phyloP scores from a whole-genome alignment of 2,113 vertebrate species.

The Chloroceryle aenea region DNA sequence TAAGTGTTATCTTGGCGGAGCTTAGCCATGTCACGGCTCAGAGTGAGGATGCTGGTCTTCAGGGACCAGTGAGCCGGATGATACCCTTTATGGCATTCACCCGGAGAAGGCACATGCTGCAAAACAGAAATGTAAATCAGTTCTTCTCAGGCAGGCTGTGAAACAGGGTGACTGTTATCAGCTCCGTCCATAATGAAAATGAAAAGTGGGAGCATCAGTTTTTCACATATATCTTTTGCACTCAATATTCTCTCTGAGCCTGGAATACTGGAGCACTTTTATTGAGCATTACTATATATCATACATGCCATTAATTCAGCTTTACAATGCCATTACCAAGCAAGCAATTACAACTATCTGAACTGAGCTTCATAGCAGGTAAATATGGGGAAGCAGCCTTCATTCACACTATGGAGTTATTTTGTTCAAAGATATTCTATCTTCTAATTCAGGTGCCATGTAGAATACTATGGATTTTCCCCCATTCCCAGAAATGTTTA shows the following conservation, averaged over 20 bases:
- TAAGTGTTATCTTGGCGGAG: slow-evolving; percentile 8
- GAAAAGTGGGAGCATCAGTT: background rate
- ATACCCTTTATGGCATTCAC: background rate
- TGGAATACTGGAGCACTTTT: background rate
- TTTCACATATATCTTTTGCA: background rate
- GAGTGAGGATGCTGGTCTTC: background rate
- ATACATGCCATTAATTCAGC: background rate
- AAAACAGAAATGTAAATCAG: slow-evolving; percentile 47
- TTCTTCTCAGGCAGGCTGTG: background rate
- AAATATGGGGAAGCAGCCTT: background rate
- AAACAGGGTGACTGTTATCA: slow-evolving; percentile 16
- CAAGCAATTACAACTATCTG: background rate
- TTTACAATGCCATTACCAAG: slow-evolving; percentile 23
- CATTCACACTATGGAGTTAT: background rate
- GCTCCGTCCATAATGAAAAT: slow-evolving; percentile 7
- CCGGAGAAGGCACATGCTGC: background rate
- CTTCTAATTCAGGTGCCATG: background rate
- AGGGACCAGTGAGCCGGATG: background rate
- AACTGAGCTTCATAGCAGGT: background rate
- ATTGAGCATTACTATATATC: background rate
- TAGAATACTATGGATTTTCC: background rate
- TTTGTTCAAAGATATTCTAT: background rate
- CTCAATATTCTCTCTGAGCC: background rate
- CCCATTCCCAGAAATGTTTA: background rate
- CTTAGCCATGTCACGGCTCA: background rate